These are phyloP conservation scores for Caenorhabditis tropicalis DNA, from an alignment of 1,140 invertebrate genomes.

Conservation along the genomic window DNA sequence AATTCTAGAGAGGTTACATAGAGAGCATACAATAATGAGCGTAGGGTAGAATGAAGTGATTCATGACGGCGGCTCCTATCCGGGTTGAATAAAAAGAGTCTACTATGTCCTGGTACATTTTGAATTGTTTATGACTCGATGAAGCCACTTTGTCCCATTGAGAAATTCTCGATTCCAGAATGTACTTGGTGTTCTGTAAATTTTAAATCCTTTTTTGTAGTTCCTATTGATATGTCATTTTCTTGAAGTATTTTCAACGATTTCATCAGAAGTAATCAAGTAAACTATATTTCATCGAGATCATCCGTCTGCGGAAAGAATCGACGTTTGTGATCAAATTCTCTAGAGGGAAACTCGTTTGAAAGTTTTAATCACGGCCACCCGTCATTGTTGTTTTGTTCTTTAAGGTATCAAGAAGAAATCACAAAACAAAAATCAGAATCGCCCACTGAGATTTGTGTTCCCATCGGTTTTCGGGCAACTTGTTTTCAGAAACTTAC, in stretches of 20 bases:
- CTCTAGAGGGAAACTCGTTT: not conserved
- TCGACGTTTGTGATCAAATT: not conserved
- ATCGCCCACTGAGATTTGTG: conserved; percentile 10
- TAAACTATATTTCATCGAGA: too few species aligned
- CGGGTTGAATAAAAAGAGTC: conserved; percentile 62
- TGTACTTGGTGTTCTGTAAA: not conserved
- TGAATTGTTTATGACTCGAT: conserved; percentile 66
- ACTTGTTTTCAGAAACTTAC: conserved; percentile 53
- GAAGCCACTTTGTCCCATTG: conserved; percentile 51
- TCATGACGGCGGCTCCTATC: conserved; percentile 59
- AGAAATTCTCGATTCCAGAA: not conserved
- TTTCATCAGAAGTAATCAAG: too few species aligned
- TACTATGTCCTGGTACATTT: conserved; percentile 65
- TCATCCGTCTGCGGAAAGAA: not conserved
- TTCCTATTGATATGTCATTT: too few species aligned
- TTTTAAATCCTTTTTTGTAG: not conserved
- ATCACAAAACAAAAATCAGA: conserved; percentile 44
- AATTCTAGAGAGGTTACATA: conserved; percentile 52
- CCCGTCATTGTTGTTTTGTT: not conserved
- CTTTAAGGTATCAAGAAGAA: not conserved
- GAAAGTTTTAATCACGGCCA: not conserved
- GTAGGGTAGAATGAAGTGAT: conserved; percentile 65
- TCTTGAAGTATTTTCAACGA: too few species aligned
- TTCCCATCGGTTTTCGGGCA: not conserved
- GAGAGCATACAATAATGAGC: conserved; percentile 70